Percentiles rank a stretch among this genome's conserved stretches.
These are phyloP conservation scores for Troides helena DNA, from an alignment of 2,888 invertebrate genomes.

Conservation along the genomic window DNA sequence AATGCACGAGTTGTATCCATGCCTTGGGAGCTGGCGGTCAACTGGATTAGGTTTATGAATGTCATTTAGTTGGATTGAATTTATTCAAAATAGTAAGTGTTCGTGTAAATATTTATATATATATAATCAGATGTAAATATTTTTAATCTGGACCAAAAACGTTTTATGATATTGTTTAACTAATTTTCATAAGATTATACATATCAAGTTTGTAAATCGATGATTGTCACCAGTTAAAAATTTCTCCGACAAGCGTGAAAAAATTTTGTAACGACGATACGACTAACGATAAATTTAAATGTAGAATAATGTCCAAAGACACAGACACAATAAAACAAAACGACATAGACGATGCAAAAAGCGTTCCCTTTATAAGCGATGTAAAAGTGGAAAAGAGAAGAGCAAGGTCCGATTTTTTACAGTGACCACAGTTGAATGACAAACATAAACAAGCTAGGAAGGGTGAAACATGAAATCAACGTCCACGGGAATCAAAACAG, in stretches of 20 bases:
- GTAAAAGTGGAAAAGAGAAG: slow-evolving; percentile 22
- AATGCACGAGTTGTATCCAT: slow-evolving; percentile 33
- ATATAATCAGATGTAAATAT: no score
- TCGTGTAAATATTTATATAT: no score
- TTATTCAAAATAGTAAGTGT: no score
- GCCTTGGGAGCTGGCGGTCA: slow-evolving; percentile 12
- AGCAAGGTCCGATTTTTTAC: slow-evolving; percentile 1
- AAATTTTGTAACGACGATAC: no score
- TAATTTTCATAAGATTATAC: no score
- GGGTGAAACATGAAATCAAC: slow-evolving; percentile 18
- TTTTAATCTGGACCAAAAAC: no score
- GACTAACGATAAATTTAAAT: no score
- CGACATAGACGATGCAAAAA: slow-evolving; percentile 7
- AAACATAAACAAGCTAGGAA: slow-evolving; percentile 16
- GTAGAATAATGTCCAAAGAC: background rate
- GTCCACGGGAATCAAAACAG: background rate
- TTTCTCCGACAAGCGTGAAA: no score
- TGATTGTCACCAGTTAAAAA: no score
- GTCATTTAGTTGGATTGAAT: no score
- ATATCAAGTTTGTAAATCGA: no score
- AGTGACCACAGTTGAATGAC: slow-evolving; percentile 14
- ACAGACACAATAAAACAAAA: slow-evolving; percentile 15
- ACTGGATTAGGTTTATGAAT: slow-evolving; percentile 8
- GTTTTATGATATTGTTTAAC: no score
- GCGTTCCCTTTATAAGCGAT: slow-evolving; percentile 22